Evolutionary conservation across 1,140 invertebrate species (phyloP).

Genomic region (Aculops lycopersici): DNA sequence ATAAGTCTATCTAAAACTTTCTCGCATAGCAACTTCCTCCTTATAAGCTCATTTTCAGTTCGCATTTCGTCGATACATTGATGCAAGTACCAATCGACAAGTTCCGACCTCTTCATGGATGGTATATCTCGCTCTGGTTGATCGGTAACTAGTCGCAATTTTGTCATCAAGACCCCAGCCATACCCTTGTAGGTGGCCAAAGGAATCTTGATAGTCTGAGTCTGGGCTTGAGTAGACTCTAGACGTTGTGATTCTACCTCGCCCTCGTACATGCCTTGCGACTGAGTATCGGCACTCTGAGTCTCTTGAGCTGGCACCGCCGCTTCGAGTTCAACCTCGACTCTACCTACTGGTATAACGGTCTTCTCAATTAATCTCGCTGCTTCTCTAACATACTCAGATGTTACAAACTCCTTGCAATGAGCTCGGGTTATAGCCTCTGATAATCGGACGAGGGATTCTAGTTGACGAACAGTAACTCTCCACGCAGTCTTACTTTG

Average conservation of each 20-base stretch:
- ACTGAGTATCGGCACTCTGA: neutral
- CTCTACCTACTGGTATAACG: conserved; percentile 85
- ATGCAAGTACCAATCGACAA: conserved; percentile 79
- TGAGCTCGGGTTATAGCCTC: conserved; percentile 86
- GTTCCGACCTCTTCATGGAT: conserved; percentile 40
- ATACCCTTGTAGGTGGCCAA: conserved; percentile 80
- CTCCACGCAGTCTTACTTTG: conserved; percentile 45
- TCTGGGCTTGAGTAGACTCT: conserved; percentile 15
- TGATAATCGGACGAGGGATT: conserved; percentile 77
- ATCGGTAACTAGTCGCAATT: conserved; percentile 40
- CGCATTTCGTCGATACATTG: conserved; percentile 31
- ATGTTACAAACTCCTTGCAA: conserved; percentile 52
- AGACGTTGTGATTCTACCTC: conserved; percentile 3
- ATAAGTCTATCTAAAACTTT: conserved; percentile 77
- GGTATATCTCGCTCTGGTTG: conserved; percentile 23
- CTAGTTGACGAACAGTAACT: conserved; percentile 92
- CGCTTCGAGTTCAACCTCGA: conserved; percentile 51
- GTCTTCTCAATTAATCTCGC: conserved; percentile 82
- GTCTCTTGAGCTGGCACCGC: conserved; percentile 6
- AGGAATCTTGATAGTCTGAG: conserved; percentile 56
- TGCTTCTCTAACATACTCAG: conserved; percentile 71
- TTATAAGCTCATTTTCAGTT: conserved; percentile 54
- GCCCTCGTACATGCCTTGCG: neutral
- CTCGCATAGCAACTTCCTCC: conserved; percentile 61
- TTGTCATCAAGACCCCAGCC: conserved; percentile 56